These are phyloP conservation scores for Andrena trimmerana DNA, from an alignment of 2,888 invertebrate genomes.

Conservation along the genomic window DNA sequence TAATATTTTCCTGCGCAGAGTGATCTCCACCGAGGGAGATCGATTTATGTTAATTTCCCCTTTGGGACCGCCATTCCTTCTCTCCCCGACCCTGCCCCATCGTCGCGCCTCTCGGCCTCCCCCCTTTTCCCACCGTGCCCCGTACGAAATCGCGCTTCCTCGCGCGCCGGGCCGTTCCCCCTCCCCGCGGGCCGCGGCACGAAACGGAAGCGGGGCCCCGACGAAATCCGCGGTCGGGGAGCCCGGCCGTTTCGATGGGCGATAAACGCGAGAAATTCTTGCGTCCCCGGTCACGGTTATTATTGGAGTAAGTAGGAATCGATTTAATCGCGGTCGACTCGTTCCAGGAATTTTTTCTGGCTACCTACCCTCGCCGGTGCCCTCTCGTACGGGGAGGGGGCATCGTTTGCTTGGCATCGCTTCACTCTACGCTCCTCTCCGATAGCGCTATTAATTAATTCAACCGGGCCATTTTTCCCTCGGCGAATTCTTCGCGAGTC, in stretches of 20 bases:
- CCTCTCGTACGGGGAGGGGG: background rate
- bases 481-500: constrained; percentile 48
- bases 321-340: constrained; percentile 42
- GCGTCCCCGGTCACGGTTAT: constrained; percentile 32
- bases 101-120: too few species aligned
- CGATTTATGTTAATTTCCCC: constrained; percentile 77
- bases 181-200: background rate
- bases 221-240: background rate
- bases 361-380: background rate
- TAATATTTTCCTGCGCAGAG: constrained; percentile 74
- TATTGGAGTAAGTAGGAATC: constrained; percentile 33
- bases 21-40: constrained; percentile 71
- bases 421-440: constrained; percentile 43
- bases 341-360: constrained; percentile 41
- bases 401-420: background rate
- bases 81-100: constrained; percentile 13
- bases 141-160: constrained; percentile 27
- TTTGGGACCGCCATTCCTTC: constrained; percentile 59
- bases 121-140: too few species aligned
- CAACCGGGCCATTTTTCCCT: constrained; percentile 58
- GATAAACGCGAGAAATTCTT: constrained; percentile 8
- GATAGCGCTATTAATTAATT: constrained; percentile 65
- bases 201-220: constrained; percentile 10
- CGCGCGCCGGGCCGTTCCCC: constrained; percentile 24
- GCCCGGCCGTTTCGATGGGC: background rate